Evolutionary conservation across 2,797 vertebrate genomes (phyloP), one percentile per base, ranked within the genome.

Genomic region (Anguilla megastoma): DNA sequence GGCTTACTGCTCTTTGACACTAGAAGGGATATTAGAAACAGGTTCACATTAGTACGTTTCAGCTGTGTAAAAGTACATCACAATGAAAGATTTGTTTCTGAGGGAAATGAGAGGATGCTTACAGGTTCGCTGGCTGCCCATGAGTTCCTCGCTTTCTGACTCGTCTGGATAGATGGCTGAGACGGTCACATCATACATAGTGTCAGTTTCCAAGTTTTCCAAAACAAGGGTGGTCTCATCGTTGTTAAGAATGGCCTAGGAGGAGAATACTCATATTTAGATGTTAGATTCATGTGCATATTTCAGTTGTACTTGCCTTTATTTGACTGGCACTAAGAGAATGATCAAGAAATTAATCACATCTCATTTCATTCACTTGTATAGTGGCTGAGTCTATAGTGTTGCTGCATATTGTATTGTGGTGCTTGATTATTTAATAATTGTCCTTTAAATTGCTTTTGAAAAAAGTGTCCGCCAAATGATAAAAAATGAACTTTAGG

Each of bases 141-240:
- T 95, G 90, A 99, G 93, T 85, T 97, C 97, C 90, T 99, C 97
- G 0, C 98, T 99, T 94, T 99, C 99, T 0, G 98, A 97, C 91
- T 99, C 98, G 89, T 99, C 99, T 0, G 98, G 98, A 93, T 99
- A 99, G 93, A 99, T 98, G 90, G 97, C 98, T 0, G 98, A 99
- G 71, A 99, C 92, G 0, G 97, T 97, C 88, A 99, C 94, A 0
- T 95, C 93, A 90, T 99, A 99, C 2, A 95, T 91, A 0, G 97
- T 98, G 91, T 98, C 97, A 0, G 97, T 96, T 83, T 97, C 97
- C 95, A 99, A 86, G 91, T 98, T 94, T 71, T 96, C 92, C 93
- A 99, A 95, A 36, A 97, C 88, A 30, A 97, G 76, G 85, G 93
- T 92, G 27, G 95, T 98, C 45, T 97, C 97, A 2, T 98, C 97